Evolutionary conservation across 2,888 invertebrate genomes (phyloP).

Genomic region (Calliopum simillimum): DNA sequence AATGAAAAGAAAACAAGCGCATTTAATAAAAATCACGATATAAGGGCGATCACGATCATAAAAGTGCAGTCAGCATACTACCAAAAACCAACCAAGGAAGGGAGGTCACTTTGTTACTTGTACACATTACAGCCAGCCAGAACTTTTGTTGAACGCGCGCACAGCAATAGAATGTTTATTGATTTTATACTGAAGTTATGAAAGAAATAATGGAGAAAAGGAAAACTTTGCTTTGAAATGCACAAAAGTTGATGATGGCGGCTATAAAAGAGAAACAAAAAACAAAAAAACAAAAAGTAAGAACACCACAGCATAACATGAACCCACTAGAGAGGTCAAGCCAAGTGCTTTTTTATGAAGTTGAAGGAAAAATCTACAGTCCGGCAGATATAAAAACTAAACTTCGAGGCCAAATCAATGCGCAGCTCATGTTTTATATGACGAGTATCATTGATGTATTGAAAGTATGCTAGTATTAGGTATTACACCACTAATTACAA

Average conservation of each 20-base stretch:
- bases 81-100: slow-evolving; percentile 1
- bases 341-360: slow-evolving; percentile 12
- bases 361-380: no score
- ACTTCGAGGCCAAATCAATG: no score
- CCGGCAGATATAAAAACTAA: no score
- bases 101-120: background rate
- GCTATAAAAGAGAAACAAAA: slow-evolving; percentile 3
- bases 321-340: slow-evolving; percentile 54
- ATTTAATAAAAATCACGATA: slow-evolving; percentile 54
- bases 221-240: slow-evolving; percentile 1
- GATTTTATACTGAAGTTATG: slow-evolving; percentile 43
- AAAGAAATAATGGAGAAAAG: slow-evolving; percentile 24
- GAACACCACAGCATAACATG: slow-evolving; percentile 38
- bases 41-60: slow-evolving; percentile 56
- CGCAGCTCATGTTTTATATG: no score
- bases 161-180: slow-evolving; percentile 48
- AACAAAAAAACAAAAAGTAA: slow-evolving; percentile 12
- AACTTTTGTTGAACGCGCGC: background rate
- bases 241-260: slow-evolving; percentile 22
- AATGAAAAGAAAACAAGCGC: slow-evolving; percentile 39
- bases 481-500: no score
- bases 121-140: background rate
- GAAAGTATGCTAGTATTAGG: no score
- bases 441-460: no score
- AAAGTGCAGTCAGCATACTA: slow-evolving; percentile 28